Evolutionary conservation across 2,888 invertebrate species (phyloP), one percentile per base, ranked within the genome.

Genomic region (Aphidoletes aphidimyza): DNA sequence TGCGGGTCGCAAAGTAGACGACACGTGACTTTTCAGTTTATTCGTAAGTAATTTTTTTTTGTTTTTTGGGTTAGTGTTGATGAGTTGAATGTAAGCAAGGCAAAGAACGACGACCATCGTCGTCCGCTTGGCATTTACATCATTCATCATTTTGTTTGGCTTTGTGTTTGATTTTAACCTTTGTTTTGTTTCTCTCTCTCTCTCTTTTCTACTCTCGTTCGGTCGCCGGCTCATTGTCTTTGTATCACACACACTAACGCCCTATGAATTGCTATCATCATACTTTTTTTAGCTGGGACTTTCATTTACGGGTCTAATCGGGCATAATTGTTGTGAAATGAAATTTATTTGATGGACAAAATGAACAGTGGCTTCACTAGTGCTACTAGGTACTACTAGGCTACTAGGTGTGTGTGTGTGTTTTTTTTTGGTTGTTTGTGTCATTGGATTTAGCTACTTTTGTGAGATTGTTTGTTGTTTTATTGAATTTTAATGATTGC

Each of bases 361-460:
- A 81, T 37, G 36, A 81, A 69, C 69, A 69, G n/a, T n/a, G n/a
- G n/a, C n/a, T n/a, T n/a, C n/a, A n/a, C n/a, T n/a, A n/a, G n/a
- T n/a, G n/a, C n/a, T n/a, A 3, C 86, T 87, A 14, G 87, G 87
- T 19, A 87, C 86, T 36, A 34, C 26, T 84, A 85, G 85, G 26
- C 36, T 39, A 84, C 30, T 86, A 17, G 84, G 36, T 81, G 78
- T 30, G 30, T 59, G 17, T 59, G 17, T 30, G 26, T 59, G 17
- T 59, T 30, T 22, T 22, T 22, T 22, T 22, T 22, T 30, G 17
- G 22, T 26, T 26, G 14, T 59, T 59, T 26, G 30, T 22, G 59
- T 59, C 22, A 30, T 59, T 59, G 22, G 5, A n/a, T 54, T 54
- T 54, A 11, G 19, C 5, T 19, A 17, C 5, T 54, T n/a, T 54